Conservation (phyloP, 1,140 invertebrate species). For the Nomia melanderi region DNA sequence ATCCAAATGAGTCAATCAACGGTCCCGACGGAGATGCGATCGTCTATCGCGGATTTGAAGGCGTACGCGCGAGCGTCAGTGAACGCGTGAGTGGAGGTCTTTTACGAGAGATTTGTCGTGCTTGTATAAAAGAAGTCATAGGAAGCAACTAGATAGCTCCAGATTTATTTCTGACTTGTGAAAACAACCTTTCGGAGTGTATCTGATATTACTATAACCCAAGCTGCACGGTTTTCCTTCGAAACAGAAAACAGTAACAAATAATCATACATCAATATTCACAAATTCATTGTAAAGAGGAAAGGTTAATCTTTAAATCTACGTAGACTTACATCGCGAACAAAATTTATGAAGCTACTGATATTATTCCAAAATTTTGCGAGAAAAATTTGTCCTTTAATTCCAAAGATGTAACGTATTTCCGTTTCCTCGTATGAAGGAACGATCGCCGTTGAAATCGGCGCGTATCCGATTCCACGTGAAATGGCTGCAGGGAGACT, state of each 20-base stretch:
- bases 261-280: no score
- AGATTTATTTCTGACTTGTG: conserved; percentile 36
- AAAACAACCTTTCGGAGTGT: conserved; percentile 53
- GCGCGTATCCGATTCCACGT: background rate
- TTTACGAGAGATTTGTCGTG: conserved; percentile 41
- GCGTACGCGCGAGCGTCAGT: background rate
- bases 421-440: no score
- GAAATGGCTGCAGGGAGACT: conserved; percentile 8
- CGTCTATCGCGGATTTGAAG: background rate
- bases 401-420: no score
- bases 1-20: background rate
- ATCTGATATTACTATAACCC: conserved; percentile 61
- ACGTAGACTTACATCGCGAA: no score
- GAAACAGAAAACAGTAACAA: no score
- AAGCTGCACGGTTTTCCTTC: conserved; percentile 33
- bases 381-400: no score
- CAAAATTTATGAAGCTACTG: no score
- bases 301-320: no score
- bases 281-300: no score
- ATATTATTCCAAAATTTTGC: no score
- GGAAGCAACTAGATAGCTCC: conserved; percentile 48
- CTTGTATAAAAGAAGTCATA: no score
- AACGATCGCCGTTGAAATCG: no score
- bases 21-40: background rate
- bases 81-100: conserved; percentile 42